phyloP scores from a whole-genome alignment of 1,140 invertebrate species.

The Drosophila sproati region DNA sequence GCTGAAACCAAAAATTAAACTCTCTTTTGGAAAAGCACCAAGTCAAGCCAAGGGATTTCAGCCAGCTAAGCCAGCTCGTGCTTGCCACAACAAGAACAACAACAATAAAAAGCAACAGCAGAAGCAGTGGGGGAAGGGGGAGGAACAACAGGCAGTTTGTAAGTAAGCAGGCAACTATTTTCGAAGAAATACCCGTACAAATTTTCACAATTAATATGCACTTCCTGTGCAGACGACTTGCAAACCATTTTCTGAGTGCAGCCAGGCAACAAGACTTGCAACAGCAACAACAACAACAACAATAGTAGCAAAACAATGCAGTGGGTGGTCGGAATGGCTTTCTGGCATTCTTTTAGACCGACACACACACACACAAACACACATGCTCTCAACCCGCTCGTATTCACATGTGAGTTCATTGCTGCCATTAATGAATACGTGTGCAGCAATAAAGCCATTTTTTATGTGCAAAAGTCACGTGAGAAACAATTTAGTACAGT shows the following conservation, averaged over 20 bases:
- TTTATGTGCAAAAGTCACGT: constrained; percentile 80
- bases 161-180: constrained; percentile 59
- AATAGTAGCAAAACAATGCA: constrained; percentile 25
- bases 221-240: constrained; percentile 82
- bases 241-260: constrained; percentile 65
- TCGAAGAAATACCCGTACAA: constrained; percentile 78
- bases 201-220: constrained; percentile 83
- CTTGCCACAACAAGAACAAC: constrained; percentile 1
- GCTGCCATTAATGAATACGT: constrained; percentile 83
- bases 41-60: constrained; percentile 27
- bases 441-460: constrained; percentile 82
- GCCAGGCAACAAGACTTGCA: constrained; percentile 44
- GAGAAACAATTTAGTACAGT: constrained; percentile 82
- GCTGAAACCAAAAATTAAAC: constrained; percentile 25
- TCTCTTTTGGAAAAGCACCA: constrained; percentile 20
- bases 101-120: not conserved
- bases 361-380: not conserved
- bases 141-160: constrained; percentile 7
- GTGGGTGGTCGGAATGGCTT: not conserved
- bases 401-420: constrained; percentile 78
- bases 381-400: constrained; percentile 22
- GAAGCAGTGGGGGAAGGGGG: not conserved
- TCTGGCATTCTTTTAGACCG: constrained; percentile 31
- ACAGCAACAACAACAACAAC: constrained; percentile 40
- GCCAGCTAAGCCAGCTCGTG: constrained; percentile 15